phyloP scores from a whole-genome alignment of 2,888 invertebrate species.

The Torymus texanus region DNA sequence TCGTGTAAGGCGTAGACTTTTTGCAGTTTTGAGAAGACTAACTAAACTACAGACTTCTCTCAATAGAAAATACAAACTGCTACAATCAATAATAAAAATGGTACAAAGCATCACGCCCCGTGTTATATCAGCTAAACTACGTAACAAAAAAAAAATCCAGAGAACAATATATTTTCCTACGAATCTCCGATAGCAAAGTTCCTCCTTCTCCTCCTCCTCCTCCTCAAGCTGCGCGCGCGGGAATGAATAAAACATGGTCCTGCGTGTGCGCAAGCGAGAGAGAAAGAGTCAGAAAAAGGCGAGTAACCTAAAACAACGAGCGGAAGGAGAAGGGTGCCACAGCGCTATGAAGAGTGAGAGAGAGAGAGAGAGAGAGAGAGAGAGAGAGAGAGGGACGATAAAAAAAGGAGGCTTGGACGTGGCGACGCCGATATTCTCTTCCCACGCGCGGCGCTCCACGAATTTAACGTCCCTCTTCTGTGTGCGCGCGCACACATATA shows the following conservation, averaged over 20 bases:
- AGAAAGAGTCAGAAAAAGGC: neutral
- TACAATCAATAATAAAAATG: too few species aligned
- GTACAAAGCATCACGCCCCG: too few species aligned
- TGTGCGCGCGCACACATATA: too few species aligned
- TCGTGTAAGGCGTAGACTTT: too few species aligned
- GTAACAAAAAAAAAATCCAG: too few species aligned
- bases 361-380: neutral
- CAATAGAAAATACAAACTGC: too few species aligned
- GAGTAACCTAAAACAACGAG: slow-evolving; percentile 9
- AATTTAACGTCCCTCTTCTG: too few species aligned
- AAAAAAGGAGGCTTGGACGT: slow-evolving; percentile 2
- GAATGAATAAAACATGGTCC: slow-evolving; percentile 37
- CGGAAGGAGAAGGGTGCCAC: slow-evolving; percentile 4
- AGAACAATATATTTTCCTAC: slow-evolving; percentile 33
- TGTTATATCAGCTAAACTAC: too few species aligned
- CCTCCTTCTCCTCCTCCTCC: neutral
- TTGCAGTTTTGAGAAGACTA: too few species aligned
- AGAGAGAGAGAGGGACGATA: slow-evolving; percentile 11
- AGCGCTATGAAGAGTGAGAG: neutral
- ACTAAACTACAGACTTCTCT: too few species aligned
- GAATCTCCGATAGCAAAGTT: neutral
- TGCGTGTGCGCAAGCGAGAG: neutral
- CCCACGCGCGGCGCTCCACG: slow-evolving; percentile 26
- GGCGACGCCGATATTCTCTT: slow-evolving; percentile 7
- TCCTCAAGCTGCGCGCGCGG: too few species aligned